Evolutionary conservation across 2,113 vertebrate species (phyloP), one percentile per base, ranked within the genome.

Genomic region (Uria lomvia): DNA sequence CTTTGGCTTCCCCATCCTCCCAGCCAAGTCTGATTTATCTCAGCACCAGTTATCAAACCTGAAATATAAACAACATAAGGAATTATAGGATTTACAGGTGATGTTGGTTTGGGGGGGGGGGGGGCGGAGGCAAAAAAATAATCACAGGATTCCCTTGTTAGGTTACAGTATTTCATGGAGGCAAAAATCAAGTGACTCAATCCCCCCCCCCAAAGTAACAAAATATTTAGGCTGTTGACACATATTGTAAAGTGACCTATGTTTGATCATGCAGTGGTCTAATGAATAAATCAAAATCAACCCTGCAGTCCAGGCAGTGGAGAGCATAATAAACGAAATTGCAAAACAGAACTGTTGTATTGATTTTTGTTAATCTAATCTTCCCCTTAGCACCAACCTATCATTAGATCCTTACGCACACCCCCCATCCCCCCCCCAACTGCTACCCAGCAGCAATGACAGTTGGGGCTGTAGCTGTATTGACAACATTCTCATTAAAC

Each of bases 301-400:
- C 52, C 56, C 96, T 93, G 94, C 74, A 76, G 50, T 55, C 80
- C 73, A 94, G 73, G 68, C 63, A 59, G 38, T 3, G 2, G 40
- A 96, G 71, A 96, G 56, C 45, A 71, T 89, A 96, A 94, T 77
- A 95, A 96, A 86, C 85, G 87, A 90, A 97, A 85, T 13, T 77
- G 74, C 20, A 23, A 59, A 82, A 49, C 27, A 88, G 93, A 95
- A 92, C 55, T 76, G 38, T 84, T 89, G 42, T 71, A 96, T 97
- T 94, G 97, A 98, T 97, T 96, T 90, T 81, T 53, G 70, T 94
- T 97, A 97, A 97, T 97, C 86, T 94, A 94, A 96, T 97, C 87
- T 94, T 43, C 42, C 90, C 83, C 78, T 87, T 49, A 91, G 70
- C 94, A 94, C 29, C 88, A 91, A 58, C 65, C 29, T 79, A 86